phyloP scores from a whole-genome alignment of 2,888 invertebrate species.

The Asteroscopus sphinx region DNA sequence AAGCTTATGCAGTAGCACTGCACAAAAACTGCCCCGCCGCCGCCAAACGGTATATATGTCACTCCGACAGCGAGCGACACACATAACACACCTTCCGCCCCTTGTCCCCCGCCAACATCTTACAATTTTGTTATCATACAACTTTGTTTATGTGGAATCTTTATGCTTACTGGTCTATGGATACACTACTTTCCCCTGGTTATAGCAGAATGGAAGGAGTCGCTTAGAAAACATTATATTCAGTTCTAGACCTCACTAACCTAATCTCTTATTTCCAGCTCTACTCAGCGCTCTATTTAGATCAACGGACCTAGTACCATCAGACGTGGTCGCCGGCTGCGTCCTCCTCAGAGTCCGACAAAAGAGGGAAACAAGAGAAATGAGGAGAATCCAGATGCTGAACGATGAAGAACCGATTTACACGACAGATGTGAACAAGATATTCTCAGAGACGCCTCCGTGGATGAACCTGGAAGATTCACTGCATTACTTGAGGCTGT shows the following conservation, averaged over 20 bases:
- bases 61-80: no score
- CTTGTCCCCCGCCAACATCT: no score
- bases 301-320: constrained; percentile 96
- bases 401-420: constrained; percentile 92
- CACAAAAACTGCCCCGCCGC: no score
- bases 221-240: neutral
- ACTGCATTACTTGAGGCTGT: constrained; percentile 93
- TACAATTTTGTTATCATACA: no score
- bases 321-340: constrained; percentile 96
- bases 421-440: constrained; percentile 90
- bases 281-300: constrained; percentile 94
- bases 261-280: constrained; percentile 79
- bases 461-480: constrained; percentile 96
- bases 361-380: constrained; percentile 93
- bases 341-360: constrained; percentile 94
- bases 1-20: no score
- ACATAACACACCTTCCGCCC: no score
- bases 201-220: no score
- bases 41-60: no score
- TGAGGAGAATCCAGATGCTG: constrained; percentile 91
- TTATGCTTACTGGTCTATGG: no score
- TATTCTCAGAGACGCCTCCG: constrained; percentile 91
- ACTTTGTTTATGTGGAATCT: no score
- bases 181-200: no score
- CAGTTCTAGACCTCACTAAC: neutral